Conservation (phyloP, 1,140 invertebrate genomes). For the Melitaea cinxia region DNA sequence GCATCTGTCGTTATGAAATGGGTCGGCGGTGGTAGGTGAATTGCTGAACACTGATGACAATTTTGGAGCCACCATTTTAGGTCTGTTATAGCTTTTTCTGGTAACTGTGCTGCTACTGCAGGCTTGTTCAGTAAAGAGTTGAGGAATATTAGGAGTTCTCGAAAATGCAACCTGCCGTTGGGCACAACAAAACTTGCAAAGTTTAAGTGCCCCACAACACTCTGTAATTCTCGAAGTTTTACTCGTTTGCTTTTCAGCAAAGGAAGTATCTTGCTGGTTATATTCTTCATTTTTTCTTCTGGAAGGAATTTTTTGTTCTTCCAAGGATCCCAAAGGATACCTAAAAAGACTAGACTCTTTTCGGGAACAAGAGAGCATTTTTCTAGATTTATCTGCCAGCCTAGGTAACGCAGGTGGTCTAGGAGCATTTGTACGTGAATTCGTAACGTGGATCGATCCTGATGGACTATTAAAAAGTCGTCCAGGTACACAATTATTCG, state of each 20-base stretch:
- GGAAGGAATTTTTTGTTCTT: slow-evolving; percentile 12
- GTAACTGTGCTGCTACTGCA: neutral
- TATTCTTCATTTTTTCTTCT: neutral
- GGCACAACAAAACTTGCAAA: slow-evolving; percentile 31
- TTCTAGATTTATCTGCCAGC: neutral
- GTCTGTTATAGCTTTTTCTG: slow-evolving; percentile 1
- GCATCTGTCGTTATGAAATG: slow-evolving; percentile 34
- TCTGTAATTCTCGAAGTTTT: slow-evolving; percentile 16
- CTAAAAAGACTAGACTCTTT: slow-evolving; percentile 13
- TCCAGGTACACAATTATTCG: slow-evolving; percentile 4
- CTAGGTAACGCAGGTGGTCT: neutral
- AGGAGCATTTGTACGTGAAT: neutral
- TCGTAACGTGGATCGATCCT: neutral
- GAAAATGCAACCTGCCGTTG: slow-evolving; percentile 22
- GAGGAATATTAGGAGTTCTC: too few relatives aligned
- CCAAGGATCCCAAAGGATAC: slow-evolving; percentile 20
- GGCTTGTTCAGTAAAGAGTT: slow-evolving; percentile 5
- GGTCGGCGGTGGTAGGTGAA: slow-evolving; percentile 21
- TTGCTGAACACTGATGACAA: neutral
- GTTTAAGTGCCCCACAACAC: slow-evolving; percentile 29
- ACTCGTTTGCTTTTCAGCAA: neutral
- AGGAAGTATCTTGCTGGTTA: neutral
- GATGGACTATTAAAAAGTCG: neutral
- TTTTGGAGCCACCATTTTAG: slow-evolving; percentile 31
- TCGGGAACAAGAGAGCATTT: neutral